Base-by-base conservation (phyloP, 2,113 vertebrate genomes). In the Leucoraja erinaceus region DNA sequence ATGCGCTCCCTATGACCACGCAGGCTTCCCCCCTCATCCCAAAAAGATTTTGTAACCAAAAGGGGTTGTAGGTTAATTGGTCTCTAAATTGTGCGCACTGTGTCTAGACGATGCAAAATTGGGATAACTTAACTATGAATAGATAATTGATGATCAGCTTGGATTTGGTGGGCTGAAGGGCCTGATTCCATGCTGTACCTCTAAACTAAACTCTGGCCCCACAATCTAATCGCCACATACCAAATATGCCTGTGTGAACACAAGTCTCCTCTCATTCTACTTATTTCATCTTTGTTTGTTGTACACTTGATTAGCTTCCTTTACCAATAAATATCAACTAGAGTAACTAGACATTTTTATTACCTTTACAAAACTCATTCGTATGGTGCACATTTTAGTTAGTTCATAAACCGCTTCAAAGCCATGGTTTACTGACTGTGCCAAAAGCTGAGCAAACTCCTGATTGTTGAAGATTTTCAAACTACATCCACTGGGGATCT, bases 331-430 rank as follows among this genome's bases (percentile, higher is more conserved):
- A 84, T 28, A 59, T 14, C 63, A 66, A 66, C 8, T 66, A 47
- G 38, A 47, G 38, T 47, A 14, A 68, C n/a, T n/a, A 11, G 54
- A 86, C 18, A 56, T 63, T 63, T 88, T 88, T 33, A 95, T 81
- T 93, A 99, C 99, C 97, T 99, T 99, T 61, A 99, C 99, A 79
- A 99, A 99, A 95, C 99, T 99, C 99, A 99, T 99, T 90, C 99
- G 98, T 33, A 99, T 99, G 93, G 98, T 99, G 93, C 99, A 99
- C 99, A 99, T 99, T 95, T 99, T 99, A 1, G 99, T 99, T 94
- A 99, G 98, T 96, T 99, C 99, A 12, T 99, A 99, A 93, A 99
- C 99, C 0, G 99, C 99, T 96, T 99, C 99, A 68, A 99, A 99
- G 93, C 99, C 99, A 0, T 99, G 98, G 96, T 99, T 99, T 95